A percentile compares a stretch with the other conserved stretches of the same genome.
Conservation (phyloP, 64 coral and sea anemone genomes). For the Montipora cactus region DNA sequence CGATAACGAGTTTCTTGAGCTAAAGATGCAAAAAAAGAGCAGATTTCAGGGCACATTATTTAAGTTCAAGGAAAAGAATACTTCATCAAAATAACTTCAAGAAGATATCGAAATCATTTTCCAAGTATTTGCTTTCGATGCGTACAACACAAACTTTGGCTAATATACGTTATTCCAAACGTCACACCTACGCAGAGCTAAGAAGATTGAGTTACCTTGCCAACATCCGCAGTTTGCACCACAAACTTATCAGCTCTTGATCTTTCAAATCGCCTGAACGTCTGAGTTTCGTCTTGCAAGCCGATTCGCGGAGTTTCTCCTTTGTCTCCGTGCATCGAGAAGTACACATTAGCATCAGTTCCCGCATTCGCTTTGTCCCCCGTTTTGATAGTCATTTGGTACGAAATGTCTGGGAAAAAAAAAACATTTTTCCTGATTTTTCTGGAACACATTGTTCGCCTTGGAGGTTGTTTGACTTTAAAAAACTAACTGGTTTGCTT, state of each 20-base stretch:
- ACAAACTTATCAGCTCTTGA: constrained; percentile 94
- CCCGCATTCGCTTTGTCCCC: constrained; percentile 75
- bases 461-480: no score
- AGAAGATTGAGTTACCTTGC: constrained; percentile 66
- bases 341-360: constrained; percentile 85
- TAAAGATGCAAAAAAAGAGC: neutral
- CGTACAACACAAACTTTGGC: neutral
- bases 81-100: no score
- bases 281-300: constrained; percentile 75
- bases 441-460: neutral
- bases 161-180: neutral
- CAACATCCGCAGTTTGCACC: constrained; percentile 86
- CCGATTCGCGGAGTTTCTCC: constrained; percentile 81
- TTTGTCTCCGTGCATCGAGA: constrained; percentile 76
- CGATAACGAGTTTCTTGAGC: constrained; percentile 85
- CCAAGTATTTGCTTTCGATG: no score
- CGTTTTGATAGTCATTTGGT: constrained; percentile 87
- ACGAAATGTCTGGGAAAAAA: constrained; percentile 66
- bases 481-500: no score
- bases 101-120: no score
- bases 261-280: constrained; percentile 80
- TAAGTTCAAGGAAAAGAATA: no score
- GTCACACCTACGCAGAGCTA: neutral
- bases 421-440: neutral
- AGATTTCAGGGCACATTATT: neutral